Base-by-base conservation (phyloP, 2,888 invertebrate species). In the Bedellia somnulentella region DNA sequence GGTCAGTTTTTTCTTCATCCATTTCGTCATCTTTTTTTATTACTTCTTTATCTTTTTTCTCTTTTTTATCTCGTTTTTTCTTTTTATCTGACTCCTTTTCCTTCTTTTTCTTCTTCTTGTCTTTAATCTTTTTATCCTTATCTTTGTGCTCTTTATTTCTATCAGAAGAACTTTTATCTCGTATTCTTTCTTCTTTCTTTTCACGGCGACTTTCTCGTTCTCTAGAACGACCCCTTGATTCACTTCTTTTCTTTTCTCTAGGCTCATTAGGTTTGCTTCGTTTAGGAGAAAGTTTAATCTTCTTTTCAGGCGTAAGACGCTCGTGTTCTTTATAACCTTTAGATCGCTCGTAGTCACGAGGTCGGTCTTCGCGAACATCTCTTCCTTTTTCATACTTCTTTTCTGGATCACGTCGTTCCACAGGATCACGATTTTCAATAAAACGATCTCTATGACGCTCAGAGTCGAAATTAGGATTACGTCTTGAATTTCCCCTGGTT, bases 81-180 rank as follows among this genome's bases (percentile, higher is more conserved):
- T 66, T 73, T 47, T 62, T 71, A 42, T 78, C 78, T 9, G 52
- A 57, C 35, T 71, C 75, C 43, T 79, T 78, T 46, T 78, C 79
- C 35, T 71, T 61, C 35, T 75, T 79, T 43, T 67, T 79, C 56
- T 54, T 56, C 43, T 46, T 57, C 44, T 46, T 52, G 36, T 63
- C 62, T 49, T 68, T 54, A 16, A 45, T 50, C 53, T 64, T 46
- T 38, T 61, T 76, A 32, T 80, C 79, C 42, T 80, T 80, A 11
- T 82, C 80, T 46, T 80, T 81, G 32, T 77, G 79, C 34, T 79
- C 80, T 38, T 62, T 75, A 38, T 45, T 64, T 45, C 70, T 57
- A 22, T 79, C 80, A 12, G 71, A 64, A 17, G 60, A 61, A 9
- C 67, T 58, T 40, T 62, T 63, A 32, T 73, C 63, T 31, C 62